Conservation (phyloP, 2,888 invertebrate species). For the Zaprionus bogoriensis region DNA sequence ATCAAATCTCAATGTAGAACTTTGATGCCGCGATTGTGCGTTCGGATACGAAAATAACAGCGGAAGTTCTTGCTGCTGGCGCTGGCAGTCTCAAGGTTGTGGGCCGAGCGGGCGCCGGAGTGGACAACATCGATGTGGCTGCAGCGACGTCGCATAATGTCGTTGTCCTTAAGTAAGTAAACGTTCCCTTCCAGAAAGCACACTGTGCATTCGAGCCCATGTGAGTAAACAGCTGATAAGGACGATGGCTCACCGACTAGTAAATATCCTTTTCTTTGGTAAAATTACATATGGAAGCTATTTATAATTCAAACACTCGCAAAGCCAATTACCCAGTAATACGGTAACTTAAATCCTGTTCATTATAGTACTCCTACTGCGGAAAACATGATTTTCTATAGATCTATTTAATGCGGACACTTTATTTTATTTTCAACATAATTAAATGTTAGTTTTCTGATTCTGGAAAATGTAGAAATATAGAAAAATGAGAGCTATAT, state of each 20-base stretch:
- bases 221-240: not conserved
- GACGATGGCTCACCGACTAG: not conserved
- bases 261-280: not conserved
- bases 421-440: no score
- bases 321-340: no score
- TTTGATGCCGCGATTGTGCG: slow-evolving; percentile 96
- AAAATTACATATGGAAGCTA: no score
- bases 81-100: slow-evolving; percentile 90
- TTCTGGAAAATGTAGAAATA: no score
- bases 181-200: slow-evolving; percentile 1
- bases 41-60: slow-evolving; percentile 96
- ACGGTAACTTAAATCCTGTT: no score
- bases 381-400: no score
- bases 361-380: no score
- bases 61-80: slow-evolving; percentile 91
- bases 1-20: slow-evolving; percentile 85
- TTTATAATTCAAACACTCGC: no score
- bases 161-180: slow-evolving; percentile 95
- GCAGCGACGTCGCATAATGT: slow-evolving; percentile 93
- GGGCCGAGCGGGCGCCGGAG: slow-evolving; percentile 98
- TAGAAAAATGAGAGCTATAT: no score
- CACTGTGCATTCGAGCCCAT: not conserved
- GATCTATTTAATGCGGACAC: no score
- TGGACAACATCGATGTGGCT: slow-evolving; percentile 97
- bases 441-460: no score